These are phyloP conservation scores for Marmota monax DNA, from an alignment of 2,113 vertebrate genomes.

Conservation along the genomic window DNA sequence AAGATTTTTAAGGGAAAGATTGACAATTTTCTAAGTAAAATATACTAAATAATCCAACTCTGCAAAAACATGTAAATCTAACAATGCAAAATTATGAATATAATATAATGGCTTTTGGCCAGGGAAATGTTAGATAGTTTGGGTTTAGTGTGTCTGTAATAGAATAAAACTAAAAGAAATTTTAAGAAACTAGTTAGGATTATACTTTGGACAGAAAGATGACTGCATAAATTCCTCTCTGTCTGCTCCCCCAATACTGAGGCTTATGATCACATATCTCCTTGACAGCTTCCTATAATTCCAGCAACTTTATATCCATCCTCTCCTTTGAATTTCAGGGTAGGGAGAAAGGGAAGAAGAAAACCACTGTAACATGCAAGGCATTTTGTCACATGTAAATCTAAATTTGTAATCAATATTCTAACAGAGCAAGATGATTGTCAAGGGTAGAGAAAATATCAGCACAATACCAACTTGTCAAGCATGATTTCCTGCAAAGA, in stretches of 20 bases:
- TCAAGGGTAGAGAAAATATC: constrained; percentile 15
- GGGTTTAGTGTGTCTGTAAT: neutral
- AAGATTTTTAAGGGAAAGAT: neutral
- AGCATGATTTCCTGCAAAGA: neutral
- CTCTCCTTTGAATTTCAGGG: constrained; percentile 9
- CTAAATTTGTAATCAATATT: neutral
- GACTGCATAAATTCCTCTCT: neutral
- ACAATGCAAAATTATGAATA: neutral
- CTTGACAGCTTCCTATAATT: neutral
- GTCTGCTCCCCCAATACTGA: neutral
- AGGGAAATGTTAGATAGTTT: neutral
- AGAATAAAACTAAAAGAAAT: neutral
- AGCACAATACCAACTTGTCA: neutral
- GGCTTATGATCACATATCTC: neutral
- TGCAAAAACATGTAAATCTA: neutral
- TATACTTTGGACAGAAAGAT: neutral
- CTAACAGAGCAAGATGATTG: neutral
- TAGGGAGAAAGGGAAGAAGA: neutral
- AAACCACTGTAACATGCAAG: neutral
- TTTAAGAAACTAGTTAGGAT: neutral
- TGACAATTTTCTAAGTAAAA: neutral
- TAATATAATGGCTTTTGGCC: neutral
- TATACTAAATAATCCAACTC: constrained; percentile 21
- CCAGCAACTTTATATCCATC: neutral
- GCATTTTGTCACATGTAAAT: constrained; percentile 5